These are phyloP conservation scores for Muscicapa adusta DNA, from an alignment of 2,113 vertebrate genomes.

Conservation along the genomic window DNA sequence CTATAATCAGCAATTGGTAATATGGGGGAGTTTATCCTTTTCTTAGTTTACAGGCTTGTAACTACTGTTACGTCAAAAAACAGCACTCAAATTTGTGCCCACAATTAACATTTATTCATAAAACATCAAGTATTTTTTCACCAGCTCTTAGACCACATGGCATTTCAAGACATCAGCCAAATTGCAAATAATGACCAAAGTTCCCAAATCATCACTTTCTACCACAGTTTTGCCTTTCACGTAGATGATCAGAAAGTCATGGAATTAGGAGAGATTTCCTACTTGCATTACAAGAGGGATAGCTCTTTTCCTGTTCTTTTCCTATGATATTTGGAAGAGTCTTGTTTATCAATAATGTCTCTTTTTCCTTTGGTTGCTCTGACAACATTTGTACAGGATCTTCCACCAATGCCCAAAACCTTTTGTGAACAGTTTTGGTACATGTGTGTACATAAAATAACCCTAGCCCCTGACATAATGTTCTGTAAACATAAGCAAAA, in stretches of 20 bases:
- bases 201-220: background rate
- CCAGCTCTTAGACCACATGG: background rate
- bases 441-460: background rate
- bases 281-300: background rate
- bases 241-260: background rate
- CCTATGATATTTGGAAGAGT: background rate
- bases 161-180: background rate
- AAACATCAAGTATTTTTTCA: background rate
- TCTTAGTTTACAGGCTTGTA: background rate
- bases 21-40: background rate
- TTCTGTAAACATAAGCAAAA: background rate
- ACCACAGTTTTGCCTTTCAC: background rate
- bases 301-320: background rate
- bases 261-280: background rate
- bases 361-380: background rate
- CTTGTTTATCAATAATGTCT: background rate
- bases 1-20: background rate
- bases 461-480: background rate
- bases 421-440: background rate
- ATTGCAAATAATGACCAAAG: background rate
- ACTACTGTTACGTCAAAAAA: background rate
- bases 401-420: background rate
- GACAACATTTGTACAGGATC: background rate
- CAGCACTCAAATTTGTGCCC: background rate
- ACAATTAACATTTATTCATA: conserved; percentile 5